A percentile compares a stretch with the other conserved stretches of the same genome.
Evolutionary conservation across 2,888 invertebrate genomes (phyloP).

Genomic region (Resseliella maxima): DNA sequence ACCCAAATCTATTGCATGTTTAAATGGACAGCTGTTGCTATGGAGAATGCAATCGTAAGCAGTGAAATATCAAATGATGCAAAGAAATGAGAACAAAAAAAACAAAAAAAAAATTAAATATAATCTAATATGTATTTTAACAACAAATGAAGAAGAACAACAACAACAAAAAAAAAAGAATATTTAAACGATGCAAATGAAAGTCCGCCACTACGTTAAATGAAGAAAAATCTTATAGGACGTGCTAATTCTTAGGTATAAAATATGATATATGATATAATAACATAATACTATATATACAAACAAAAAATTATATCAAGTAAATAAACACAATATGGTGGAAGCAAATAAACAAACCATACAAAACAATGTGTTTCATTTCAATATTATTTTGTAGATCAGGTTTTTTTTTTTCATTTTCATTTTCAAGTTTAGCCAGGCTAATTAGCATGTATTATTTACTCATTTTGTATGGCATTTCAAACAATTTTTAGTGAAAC

Average conservation of each 20-base stretch:
- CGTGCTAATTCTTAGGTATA: constrained; percentile 55
- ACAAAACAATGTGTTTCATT: constrained; percentile 1
- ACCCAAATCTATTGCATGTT: background rate
- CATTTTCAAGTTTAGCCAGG: too few relatives aligned
- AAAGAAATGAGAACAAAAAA: background rate
- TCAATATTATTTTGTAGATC: background rate
- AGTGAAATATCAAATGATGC: constrained; percentile 45
- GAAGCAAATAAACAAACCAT: constrained; percentile 51
- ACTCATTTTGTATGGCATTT: too few relatives aligned
- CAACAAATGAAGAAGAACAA: constrained; percentile 46
- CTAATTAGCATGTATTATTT: too few relatives aligned
- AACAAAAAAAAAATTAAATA: constrained; percentile 20
- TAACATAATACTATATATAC: constrained; percentile 53
- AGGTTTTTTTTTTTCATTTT: background rate
- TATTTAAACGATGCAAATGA: constrained; percentile 47
- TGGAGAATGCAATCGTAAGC: constrained; percentile 30
- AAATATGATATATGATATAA: constrained; percentile 51
- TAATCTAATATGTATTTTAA: constrained; percentile 51
- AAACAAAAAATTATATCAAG: constrained; percentile 51
- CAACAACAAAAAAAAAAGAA: background rate
- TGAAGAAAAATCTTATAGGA: constrained; percentile 47
- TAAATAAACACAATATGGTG: constrained; percentile 51
- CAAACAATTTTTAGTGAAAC: too few relatives aligned
- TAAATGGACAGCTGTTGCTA: background rate
- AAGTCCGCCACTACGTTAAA: constrained; percentile 53